Percentiles rank a stretch among this genome's conserved stretches.
Evolutionary conservation across 2,113 vertebrate genomes (phyloP).

Genomic region (Ochotona princeps): DNA sequence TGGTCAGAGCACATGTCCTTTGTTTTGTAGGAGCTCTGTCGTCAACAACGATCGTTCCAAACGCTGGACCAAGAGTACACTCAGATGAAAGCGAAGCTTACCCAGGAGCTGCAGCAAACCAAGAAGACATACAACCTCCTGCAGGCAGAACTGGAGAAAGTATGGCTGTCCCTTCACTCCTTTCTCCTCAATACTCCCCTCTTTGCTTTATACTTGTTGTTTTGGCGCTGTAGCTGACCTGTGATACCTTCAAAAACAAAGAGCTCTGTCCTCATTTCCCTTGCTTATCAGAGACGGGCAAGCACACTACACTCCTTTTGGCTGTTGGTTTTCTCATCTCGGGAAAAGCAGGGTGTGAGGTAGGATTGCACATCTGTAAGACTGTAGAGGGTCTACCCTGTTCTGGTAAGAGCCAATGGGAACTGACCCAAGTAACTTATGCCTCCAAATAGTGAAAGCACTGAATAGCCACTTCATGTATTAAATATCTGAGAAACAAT

Average conservation of each 20-base stretch:
- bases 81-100: slow-evolving; percentile 88
- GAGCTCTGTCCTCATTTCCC: background rate
- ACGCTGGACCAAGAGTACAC: slow-evolving; percentile 89
- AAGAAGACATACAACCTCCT: slow-evolving; percentile 87
- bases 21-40: slow-evolving; percentile 88
- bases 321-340: background rate
- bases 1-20: background rate
- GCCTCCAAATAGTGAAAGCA: background rate
- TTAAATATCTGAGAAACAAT: background rate
- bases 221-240: background rate
- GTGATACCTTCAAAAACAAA: background rate
- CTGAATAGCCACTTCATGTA: background rate
- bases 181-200: background rate
- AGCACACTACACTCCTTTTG: no score
- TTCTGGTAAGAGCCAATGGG: background rate
- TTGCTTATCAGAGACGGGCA: background rate
- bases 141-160: slow-evolving; percentile 92
- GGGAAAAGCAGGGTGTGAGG: background rate
- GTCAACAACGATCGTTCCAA: slow-evolving; percentile 88
- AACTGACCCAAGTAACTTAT: background rate
- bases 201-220: rapidly evolving
- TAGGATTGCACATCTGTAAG: background rate
- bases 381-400: background rate
- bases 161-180: slow-evolving; percentile 68
- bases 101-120: slow-evolving; percentile 92